Percentiles rank a stretch among this genome's conserved stretches.
Conservation (phyloP, 35 echinoderm and acorn worm species). For the Ophiothrix spiculata region DNA sequence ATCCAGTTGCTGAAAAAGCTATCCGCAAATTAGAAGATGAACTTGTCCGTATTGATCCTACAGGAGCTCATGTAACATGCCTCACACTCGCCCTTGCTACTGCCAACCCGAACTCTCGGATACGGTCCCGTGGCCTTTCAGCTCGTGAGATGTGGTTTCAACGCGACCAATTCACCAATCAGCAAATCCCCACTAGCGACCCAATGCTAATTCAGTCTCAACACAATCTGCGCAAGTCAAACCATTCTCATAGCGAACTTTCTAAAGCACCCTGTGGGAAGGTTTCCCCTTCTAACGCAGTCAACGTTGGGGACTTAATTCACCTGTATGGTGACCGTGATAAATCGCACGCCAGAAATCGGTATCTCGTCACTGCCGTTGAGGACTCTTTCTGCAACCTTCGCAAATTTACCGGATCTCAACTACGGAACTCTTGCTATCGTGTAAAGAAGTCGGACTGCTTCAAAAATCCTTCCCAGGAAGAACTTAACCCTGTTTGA, state of each 20-base stretch:
- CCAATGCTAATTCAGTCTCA: conserved; percentile 35
- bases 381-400: conserved; percentile 53
- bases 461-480: conserved; percentile 39
- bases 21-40: conserved; percentile 59
- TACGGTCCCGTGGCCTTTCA: conserved; percentile 46
- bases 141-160: conserved; percentile 66
- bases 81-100: conserved; percentile 47
- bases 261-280: conserved; percentile 4
- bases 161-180: conserved; percentile 65
- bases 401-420: conserved; percentile 54
- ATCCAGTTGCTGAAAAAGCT: conserved; percentile 60
- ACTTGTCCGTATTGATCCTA: conserved; percentile 28
- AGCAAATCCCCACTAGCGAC: conserved; percentile 50
- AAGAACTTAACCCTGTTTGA: too few species aligned
- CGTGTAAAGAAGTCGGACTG: conserved; percentile 45
- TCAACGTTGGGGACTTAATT: conserved; percentile 42
- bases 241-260: conserved; percentile 37
- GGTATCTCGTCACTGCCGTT: conserved; percentile 36
- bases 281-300: not conserved
- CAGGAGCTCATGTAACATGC: conserved; percentile 21
- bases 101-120: conserved; percentile 31
- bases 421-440: conserved; percentile 43
- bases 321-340: conserved; percentile 56
- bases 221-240: conserved; percentile 22
- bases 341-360: conserved; percentile 27